These are phyloP conservation scores for Strigamia transsilvanica DNA, from an alignment of 2,888 invertebrate species.

Conservation along the genomic window DNA sequence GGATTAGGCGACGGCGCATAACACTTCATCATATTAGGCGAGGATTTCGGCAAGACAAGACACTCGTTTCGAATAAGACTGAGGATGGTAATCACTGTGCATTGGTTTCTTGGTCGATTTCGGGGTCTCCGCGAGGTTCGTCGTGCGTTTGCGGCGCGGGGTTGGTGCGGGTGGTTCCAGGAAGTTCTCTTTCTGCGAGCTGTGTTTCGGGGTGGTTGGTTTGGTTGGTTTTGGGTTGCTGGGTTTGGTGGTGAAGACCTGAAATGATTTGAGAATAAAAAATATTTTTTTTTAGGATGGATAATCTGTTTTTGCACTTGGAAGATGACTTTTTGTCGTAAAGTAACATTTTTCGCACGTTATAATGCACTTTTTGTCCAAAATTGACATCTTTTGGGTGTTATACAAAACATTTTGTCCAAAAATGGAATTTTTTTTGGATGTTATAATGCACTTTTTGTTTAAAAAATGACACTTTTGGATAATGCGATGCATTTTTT, in stretches of 20 bases:
- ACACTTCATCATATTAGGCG: background rate
- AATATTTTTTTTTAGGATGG: too few relatives aligned
- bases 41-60: background rate
- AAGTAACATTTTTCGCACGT: too few relatives aligned
- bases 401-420: too few relatives aligned
- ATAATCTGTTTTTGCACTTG: too few relatives aligned
- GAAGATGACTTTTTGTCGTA: too few relatives aligned
- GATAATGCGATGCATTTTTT: too few relatives aligned
- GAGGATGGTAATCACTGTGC: constrained; percentile 27
- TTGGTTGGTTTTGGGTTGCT: background rate
- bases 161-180: constrained; percentile 62
- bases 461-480: too few relatives aligned
- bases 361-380: too few relatives aligned
- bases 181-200: constrained; percentile 60
- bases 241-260: background rate
- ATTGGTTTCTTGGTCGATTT: background rate
- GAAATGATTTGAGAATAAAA: background rate
- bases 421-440: too few relatives aligned
- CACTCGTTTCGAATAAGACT: background rate
- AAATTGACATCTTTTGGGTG: too few relatives aligned
- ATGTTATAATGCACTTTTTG: too few relatives aligned
- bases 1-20: background rate
- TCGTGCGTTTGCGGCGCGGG: constrained; percentile 60
- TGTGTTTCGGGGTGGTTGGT: constrained; percentile 54
- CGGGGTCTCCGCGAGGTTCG: constrained; percentile 56